phyloP scores from a whole-genome alignment of 1,140 invertebrate species.

The Drosophila fuyamai region DNA sequence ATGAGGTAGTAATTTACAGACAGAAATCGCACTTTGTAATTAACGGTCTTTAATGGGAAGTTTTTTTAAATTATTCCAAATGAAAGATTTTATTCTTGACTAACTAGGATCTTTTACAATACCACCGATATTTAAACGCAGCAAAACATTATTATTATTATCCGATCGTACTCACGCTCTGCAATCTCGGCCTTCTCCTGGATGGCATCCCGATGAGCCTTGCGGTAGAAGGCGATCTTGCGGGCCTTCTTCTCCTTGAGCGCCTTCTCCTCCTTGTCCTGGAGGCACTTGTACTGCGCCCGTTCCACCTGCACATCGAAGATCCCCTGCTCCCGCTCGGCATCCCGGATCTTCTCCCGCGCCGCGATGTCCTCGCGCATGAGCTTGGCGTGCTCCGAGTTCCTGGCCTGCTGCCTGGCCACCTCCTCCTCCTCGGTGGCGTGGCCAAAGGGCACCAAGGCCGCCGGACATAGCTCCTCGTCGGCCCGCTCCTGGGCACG shows the following conservation, averaged over 20 bases:
- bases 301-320: conserved; percentile 44
- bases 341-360: conserved; percentile 10
- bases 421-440: conserved; percentile 38
- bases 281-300: conserved; percentile 34
- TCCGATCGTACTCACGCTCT: conserved; percentile 37
- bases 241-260: conserved; percentile 14
- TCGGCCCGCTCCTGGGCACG: conserved; percentile 41
- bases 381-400: not conserved
- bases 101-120: too few relatives aligned
- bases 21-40: too few relatives aligned
- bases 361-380: conserved; percentile 10
- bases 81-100: too few relatives aligned
- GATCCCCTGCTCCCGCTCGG: conserved; percentile 14
- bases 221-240: conserved; percentile 45
- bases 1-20: too few relatives aligned
- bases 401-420: conserved; percentile 14
- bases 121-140: too few relatives aligned
- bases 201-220: conserved; percentile 46
- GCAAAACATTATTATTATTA: too few relatives aligned
- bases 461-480: conserved; percentile 36
- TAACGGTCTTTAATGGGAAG: too few relatives aligned
- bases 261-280: conserved; percentile 42
- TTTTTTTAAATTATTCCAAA: too few relatives aligned
- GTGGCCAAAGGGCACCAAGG: conserved; percentile 45
- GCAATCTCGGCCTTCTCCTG: conserved; percentile 40